Base-by-base conservation (phyloP, 2,888 invertebrate genomes). In the Meteorus colon region DNA sequence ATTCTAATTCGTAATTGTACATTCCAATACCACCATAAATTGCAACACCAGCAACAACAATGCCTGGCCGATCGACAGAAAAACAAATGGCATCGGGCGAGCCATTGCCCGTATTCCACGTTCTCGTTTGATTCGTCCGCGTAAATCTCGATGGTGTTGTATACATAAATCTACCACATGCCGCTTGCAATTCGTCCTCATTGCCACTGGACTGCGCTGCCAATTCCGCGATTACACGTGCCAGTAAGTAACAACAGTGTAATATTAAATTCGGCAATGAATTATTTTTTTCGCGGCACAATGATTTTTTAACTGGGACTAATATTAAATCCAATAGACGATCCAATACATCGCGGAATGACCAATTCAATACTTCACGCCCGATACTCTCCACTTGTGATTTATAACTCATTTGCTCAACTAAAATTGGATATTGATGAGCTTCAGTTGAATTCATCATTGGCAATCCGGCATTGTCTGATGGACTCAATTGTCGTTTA, bases 81-180 rank as follows among this genome's bases (percentile, higher is more conserved):
- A 98, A 97, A 85, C 96, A 96, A 84, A 99, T 96, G 0, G 98
- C 98, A 90, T 99, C 99, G 0, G 98, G 97, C 12, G 97, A 97
- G 41, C 98, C 98, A 88, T 97, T 97, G 4, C 98, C 97, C 0
- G 98, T 97, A 89, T 98, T 98, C 99, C 99, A 99, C 0, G 96
- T 96, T 63, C 97, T 93, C 68, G 95, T 95, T 81, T 95, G 94
- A 88, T 97, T 98, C 63, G 96, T 95, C 67, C 97, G 94, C 60
- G 96, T 95, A 89, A 98, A 99, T 34, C 98, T 92, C 48, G 96
- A 95, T 0, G 97, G 96, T 0, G 98, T 97, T 63, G 95, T 93
- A 80, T 96, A 93, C 81, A 97, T 91, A 51, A 96, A 94, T 66
- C 96, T 92, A n/a, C 94, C 94, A 82, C 92, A 93, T 0, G 94